Conservation (phyloP, 2,113 vertebrate species). For the Sialia sialis region DNA sequence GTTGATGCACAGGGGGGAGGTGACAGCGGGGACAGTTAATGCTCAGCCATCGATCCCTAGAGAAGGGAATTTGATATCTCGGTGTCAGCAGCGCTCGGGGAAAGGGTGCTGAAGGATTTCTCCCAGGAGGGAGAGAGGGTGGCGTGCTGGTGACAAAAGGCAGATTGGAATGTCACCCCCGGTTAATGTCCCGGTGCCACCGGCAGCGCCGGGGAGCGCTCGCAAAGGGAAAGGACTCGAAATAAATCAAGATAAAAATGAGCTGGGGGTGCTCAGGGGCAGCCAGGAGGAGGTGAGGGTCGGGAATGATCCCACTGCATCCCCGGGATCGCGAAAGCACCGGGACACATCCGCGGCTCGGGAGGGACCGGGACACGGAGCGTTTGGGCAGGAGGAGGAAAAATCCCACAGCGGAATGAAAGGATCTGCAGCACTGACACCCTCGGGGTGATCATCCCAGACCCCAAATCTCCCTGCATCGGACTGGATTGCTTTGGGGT, state of each 20-base stretch:
- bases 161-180: neutral
- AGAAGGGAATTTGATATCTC: accelerated
- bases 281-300: neutral
- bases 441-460: accelerated
- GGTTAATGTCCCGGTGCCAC: neutral
- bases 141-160: neutral
- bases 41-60: neutral
- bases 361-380: neutral
- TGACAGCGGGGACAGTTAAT: neutral
- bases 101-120: neutral
- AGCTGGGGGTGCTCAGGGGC: neutral
- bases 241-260: neutral
- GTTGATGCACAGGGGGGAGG: neutral
- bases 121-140: neutral
- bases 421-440: neutral
- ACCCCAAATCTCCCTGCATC: accelerated
- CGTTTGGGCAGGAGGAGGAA: neutral
- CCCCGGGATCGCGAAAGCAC: neutral
- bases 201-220: neutral
- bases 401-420: accelerated
- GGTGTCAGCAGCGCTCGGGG: neutral
- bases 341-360: no score
- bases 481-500: no score
- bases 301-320: neutral
- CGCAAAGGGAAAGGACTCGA: neutral